Base-by-base conservation (phyloP, 2,113 vertebrate species). In the Eubucco bourcierii region DNA sequence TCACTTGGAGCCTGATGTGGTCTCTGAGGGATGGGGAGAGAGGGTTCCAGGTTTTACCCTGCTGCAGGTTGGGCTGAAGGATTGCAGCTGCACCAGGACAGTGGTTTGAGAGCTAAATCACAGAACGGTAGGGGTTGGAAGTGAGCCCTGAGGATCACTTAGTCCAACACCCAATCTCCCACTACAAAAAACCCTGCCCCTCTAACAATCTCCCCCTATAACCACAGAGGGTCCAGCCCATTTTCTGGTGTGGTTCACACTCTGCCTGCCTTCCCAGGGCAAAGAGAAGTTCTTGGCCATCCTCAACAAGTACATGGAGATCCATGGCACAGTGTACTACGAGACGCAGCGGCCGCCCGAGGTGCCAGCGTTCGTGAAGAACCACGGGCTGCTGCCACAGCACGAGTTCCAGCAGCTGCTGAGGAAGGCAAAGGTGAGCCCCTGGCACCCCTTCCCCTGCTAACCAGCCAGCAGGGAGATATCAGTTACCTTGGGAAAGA, bases 361-460 rank as follows among this genome's bases (percentile, higher is more conserved):
- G 96, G 98, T 99, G 16, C 99, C 99, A 0, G 98, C 98, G 1
- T 99, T 99, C 0, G 98, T 99, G 31, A 99, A 99, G 97, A 99
- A 99, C 97, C 99, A 99, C 0, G 99, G 99, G 27, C 98, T 99
- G 93, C 94, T 99, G 91, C 98, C 99, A 3, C 99, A 99, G 96
- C 98, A 99, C 2, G 99, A 99, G 84, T 98, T 99, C 37, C 99
- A 99, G 98, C 99, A 99, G 96, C 98, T 99, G 64, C 98, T 99
- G 50, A 97, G 98, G 63, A 99, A 98, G 94, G 99, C 99, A 14
- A 99, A 99, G 97, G 99, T 98, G 91, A 39, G 93, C 2, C 7
- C 0, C 0, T 1, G 10, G 65, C 20, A 12, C 34, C 23, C 37
- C 3, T 4, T 7, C 20, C 71, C 28, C 59, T 6, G 0, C 27